Percentiles rank a stretch among this genome's conserved stretches.
phyloP scores from a whole-genome alignment of 2,888 invertebrate genomes.

The Strigamia maritima region DNA sequence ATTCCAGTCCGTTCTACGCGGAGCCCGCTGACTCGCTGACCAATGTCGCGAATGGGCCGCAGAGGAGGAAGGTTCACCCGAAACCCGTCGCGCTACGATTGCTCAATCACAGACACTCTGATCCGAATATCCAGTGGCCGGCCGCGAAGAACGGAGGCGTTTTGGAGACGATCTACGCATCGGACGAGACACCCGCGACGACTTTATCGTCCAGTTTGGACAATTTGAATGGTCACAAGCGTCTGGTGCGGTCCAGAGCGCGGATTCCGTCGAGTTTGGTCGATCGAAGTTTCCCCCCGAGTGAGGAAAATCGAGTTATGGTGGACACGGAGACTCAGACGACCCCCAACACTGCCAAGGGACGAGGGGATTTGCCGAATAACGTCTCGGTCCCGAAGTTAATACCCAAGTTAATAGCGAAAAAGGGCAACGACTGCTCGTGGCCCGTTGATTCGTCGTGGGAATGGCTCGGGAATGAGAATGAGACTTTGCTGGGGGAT shows the following conservation, averaged over 20 bases:
- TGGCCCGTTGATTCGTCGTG: slow-evolving; percentile 88
- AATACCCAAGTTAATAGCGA: slow-evolving; percentile 34
- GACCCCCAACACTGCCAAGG: neutral
- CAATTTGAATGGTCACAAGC: slow-evolving; percentile 42
- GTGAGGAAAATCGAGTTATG: neutral
- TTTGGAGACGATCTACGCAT: slow-evolving; percentile 37
- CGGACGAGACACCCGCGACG: slow-evolving; percentile 41
- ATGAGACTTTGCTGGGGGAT: slow-evolving; percentile 38
- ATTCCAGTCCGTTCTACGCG: slow-evolving; percentile 77
- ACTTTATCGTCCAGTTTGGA: slow-evolving; percentile 44
- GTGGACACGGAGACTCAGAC: neutral
- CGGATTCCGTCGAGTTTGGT: neutral
- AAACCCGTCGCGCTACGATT: slow-evolving; percentile 31
- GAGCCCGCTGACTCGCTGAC: slow-evolving; percentile 74
- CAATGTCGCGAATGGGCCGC: neutral
- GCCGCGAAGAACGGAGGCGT: slow-evolving; percentile 22
- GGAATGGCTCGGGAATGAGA: slow-evolving; percentile 74
- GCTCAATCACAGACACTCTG: slow-evolving; percentile 44
- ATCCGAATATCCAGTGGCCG: slow-evolving; percentile 44
- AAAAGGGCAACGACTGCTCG: slow-evolving; percentile 56
- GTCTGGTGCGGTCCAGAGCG: neutral
- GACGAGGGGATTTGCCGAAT: neutral
- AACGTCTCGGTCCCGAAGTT: too few species aligned
- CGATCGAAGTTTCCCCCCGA: neutral
- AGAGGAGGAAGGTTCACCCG: neutral